These are phyloP conservation scores for Cliona cf. orientalis DNA, from an alignment of 37 sponge, comb jelly and placozoan species.

Conservation along the genomic window DNA sequence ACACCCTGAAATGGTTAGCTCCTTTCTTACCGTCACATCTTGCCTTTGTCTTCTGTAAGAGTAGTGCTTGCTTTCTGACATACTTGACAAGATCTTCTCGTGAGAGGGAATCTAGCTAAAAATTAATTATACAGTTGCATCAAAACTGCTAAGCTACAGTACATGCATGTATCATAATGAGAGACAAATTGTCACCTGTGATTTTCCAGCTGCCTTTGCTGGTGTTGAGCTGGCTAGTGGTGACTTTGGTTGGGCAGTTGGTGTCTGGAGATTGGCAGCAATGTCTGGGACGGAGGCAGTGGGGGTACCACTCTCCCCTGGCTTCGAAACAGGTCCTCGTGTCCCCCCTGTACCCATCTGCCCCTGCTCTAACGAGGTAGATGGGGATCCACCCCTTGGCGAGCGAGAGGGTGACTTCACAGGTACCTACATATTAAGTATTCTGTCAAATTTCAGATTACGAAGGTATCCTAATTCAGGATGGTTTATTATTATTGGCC, in stretches of 20 bases:
- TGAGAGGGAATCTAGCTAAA: slow-evolving; percentile 76
- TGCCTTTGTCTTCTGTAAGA: slow-evolving; percentile 74
- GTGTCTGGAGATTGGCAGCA: background rate
- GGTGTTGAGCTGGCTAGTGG: slow-evolving; percentile 44
- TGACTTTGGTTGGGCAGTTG: background rate
- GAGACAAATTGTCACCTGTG: slow-evolving; percentile 3
- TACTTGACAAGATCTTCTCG: slow-evolving; percentile 84
- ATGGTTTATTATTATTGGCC: no score
- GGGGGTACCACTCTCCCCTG: background rate
- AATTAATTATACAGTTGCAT: background rate
- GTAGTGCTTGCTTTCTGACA: slow-evolving; percentile 76
- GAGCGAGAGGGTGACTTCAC: no score
- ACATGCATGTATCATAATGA: background rate
- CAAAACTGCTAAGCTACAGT: background rate
- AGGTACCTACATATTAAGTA: no score
- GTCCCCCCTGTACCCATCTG: background rate
- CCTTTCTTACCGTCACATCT: slow-evolving; percentile 55
- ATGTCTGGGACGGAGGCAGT: background rate
- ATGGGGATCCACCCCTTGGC: no score
- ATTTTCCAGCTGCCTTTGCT: slow-evolving; percentile 23
- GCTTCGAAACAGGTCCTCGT: background rate
- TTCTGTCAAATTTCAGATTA: no score
- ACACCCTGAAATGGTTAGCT: background rate
- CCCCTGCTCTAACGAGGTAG: no score
- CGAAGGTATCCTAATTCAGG: no score